Evolutionary conservation across 2,113 vertebrate genomes (phyloP), one percentile per base, ranked within the genome.

Genomic region (Rhinopomastus cyanomelas): DNA sequence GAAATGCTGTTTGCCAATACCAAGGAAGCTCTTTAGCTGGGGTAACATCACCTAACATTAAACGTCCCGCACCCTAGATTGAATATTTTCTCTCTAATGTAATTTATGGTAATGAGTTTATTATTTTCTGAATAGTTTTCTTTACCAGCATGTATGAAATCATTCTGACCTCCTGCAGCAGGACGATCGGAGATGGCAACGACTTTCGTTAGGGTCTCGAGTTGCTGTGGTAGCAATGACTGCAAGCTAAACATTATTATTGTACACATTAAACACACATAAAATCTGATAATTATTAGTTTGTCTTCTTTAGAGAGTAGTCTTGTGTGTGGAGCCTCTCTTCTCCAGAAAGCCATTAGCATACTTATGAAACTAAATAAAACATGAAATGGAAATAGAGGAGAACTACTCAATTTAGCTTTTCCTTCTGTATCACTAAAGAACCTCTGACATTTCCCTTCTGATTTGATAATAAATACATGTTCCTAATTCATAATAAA

Each of bases 101-200:
- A 5, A 22, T 77, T 85, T 71, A 66, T 56, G 57, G 15, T 49
- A 85, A 90, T 64, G 44, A 90, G 16, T 86, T 86, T 69, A 52
- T 90, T 91, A 21, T 88, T 87, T 94, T 76, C 12, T 32, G 29
- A 90, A 82, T 49, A 71, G 32, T 89, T 86, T 83, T 68, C 5
- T 89, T 79, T 66, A 84, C 60, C 25, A 66, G 36, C 36, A 23
- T 37, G 5, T 65, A 85, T 69, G 71, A 85, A 79, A 76, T 80
- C 66, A 84, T 88, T 78, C 59, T 76, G 76, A 79, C 44, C 55
- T 92, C 67, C 37, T 92, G 60, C 34, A 90, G 20, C 5, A 87
- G 59, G 71, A 34, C 26, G 85, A 18, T 82, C 65, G 59, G 59
- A 84, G 19, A 42, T 39, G 49, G 16, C 84, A 74, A 5, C 25